These are phyloP conservation scores for Leptonema lineaticorne DNA, from an alignment of 1,140 invertebrate species.

Conservation along the genomic window DNA sequence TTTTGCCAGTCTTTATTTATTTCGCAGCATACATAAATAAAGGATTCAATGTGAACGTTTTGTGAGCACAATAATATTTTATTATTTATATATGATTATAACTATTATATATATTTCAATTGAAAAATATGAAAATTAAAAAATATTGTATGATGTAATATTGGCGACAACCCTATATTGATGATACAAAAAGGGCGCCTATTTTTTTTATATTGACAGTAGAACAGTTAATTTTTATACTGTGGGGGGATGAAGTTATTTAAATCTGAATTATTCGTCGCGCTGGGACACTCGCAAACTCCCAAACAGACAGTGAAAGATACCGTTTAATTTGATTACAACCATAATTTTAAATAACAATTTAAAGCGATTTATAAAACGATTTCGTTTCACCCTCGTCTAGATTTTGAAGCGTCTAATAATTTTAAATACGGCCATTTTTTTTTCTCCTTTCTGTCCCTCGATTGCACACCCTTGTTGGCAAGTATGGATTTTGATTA, in stretches of 20 bases:
- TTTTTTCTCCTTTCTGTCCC: not conserved
- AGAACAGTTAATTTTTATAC: conserved; percentile 42
- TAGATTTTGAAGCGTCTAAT: too few species aligned
- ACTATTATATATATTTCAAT: not conserved
- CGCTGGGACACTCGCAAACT: conserved; percentile 11
- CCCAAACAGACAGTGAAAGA: too few species aligned
- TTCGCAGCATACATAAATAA: too few species aligned
- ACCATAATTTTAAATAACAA: conserved; percentile 19
- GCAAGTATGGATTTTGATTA: too few species aligned
- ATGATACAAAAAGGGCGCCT: not conserved
- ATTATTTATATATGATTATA: not conserved
- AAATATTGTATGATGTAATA: not conserved
- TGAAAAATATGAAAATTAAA: not conserved
- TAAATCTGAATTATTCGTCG: conserved; percentile 36
- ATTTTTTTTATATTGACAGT: conserved; percentile 39
- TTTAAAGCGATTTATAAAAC: conserved; percentile 15
- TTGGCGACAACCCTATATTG: not conserved
- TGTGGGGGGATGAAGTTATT: conserved; percentile 40
- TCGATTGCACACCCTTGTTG: too few species aligned
- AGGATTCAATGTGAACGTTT: too few species aligned
- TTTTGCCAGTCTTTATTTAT: too few species aligned
- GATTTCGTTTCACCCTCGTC: not conserved
- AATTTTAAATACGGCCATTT: not conserved
- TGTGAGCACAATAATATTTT: too few species aligned
- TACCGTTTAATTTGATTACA: conserved; percentile 25